Evolutionary conservation across 2,888 invertebrate genomes (phyloP).

Genomic region (Callyntrura guangdongensis): DNA sequence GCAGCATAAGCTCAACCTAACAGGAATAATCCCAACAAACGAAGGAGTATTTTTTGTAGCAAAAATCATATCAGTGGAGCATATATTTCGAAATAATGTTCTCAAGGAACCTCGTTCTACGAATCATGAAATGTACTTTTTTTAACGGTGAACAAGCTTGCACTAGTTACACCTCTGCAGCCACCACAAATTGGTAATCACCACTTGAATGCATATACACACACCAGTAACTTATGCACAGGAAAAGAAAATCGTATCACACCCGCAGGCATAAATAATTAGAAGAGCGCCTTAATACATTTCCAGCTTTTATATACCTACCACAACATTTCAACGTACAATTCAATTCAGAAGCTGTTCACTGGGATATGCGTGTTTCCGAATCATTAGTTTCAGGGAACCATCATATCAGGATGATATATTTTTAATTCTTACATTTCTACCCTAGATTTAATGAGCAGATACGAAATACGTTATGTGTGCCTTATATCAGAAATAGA

Average conservation of each 20-base stretch:
- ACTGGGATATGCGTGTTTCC: slow-evolving; percentile 66
- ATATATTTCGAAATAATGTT: not conserved
- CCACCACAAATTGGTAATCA: not conserved
- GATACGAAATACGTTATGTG: slow-evolving; percentile 29
- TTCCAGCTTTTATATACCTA: not conserved
- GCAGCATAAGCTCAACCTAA: not conserved
- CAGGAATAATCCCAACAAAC: not conserved
- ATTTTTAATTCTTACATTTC: slow-evolving; percentile 52
- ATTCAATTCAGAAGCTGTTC: not conserved
- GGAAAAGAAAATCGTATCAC: not conserved
- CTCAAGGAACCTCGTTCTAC: slow-evolving; percentile 38
- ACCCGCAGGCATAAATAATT: not conserved
- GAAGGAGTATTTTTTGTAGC: not conserved
- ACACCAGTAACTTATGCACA: not conserved
- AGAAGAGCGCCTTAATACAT: slow-evolving; percentile 1
- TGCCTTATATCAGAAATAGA: slow-evolving; percentile 32
- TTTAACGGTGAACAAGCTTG: too few relatives aligned
- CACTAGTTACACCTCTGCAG: not conserved
- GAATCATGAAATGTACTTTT: slow-evolving; percentile 56
- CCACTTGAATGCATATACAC: slow-evolving; percentile 11
- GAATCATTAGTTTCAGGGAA: slow-evolving; percentile 69
- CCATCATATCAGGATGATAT: not conserved
- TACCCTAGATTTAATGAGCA: slow-evolving; percentile 69
- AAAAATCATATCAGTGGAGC: not conserved
- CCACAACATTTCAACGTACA: too few relatives aligned